These are phyloP conservation scores for Felis catus DNA, from an alignment of 2,113 vertebrate genomes.

Conservation along the genomic window F.catus_Fca126_mat1.0 CM031419.1:56949501-56950000, in stretches of 20 bases:
- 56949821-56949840: not conserved
- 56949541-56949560: not conserved
- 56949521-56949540: not conserved
- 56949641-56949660: not conserved
- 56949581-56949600: not conserved
- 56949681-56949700: not conserved
- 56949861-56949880: not conserved
- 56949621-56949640: not conserved
- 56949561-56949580: not conserved
- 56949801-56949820: not conserved
- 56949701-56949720: not conserved
- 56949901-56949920: not conserved
- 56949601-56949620: not conserved
- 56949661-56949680: not conserved
- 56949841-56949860: not conserved
- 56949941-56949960: not conserved
- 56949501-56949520: not conserved
- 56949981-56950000: not conserved
- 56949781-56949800: not conserved
- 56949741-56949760: not conserved
- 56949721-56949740: not conserved
- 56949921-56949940: not conserved
- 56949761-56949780: not conserved
- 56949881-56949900: not conserved
- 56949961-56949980: not conserved